Percentiles rank a stretch among this genome's conserved stretches.
These are phyloP conservation scores for Valencia hispanica DNA, from an alignment of 2,797 vertebrate species.

Conservation along the genomic window DNA sequence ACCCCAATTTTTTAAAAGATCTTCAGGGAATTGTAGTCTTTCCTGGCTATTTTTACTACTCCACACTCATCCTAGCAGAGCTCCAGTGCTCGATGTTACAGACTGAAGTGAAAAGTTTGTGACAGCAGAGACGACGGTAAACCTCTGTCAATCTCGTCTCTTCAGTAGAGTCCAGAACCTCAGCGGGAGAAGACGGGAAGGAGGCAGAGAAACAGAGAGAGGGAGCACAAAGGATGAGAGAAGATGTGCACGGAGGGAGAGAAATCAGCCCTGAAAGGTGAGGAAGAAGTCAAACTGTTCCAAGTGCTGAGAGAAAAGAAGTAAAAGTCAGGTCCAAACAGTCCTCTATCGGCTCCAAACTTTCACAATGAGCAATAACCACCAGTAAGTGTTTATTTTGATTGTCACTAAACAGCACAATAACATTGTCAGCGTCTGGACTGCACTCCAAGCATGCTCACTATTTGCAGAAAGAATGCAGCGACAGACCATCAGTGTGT, in stretches of 20 bases:
- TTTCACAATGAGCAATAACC: neutral
- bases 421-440: neutral
- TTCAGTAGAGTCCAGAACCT: slow-evolving; percentile 27
- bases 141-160: slow-evolving; percentile 47
- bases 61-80: slow-evolving; percentile 18
- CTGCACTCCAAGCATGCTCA: neutral
- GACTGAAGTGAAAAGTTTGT: slow-evolving; percentile 41
- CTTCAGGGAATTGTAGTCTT: slow-evolving; percentile 51
- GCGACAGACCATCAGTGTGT: neutral
- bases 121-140: slow-evolving; percentile 42
- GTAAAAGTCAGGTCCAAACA: slow-evolving; percentile 1
- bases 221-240: slow-evolving; percentile 5
- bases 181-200: neutral
- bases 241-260: slow-evolving; percentile 12
- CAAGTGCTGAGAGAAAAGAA: slow-evolving; percentile 6
- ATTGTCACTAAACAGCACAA: neutral
- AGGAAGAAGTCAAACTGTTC: neutral
- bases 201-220: neutral
- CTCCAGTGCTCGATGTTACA: slow-evolving; percentile 21
- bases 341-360: neutral
- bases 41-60: slow-evolving; percentile 51
- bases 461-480: slow-evolving; percentile 19
- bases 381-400: neutral
- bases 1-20: slow-evolving; percentile 56
- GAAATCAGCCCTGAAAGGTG: slow-evolving; percentile 18